Base-by-base conservation (phyloP, 92 coral and sea anemone species). In the Parazoanthus swiftii region DNA sequence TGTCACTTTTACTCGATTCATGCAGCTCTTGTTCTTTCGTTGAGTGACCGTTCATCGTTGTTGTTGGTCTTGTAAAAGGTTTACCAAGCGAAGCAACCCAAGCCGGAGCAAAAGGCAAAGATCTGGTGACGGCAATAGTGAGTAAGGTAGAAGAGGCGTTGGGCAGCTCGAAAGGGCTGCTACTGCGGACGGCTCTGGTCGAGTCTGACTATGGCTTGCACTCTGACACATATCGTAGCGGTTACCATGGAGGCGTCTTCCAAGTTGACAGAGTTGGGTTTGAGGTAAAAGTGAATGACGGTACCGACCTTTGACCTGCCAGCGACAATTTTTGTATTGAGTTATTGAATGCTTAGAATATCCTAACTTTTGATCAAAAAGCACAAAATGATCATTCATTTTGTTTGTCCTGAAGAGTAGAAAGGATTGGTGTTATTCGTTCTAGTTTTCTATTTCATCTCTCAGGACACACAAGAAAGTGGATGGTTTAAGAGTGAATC, bases 241-340 rank as follows among this genome's bases (percentile, higher is more conserved):
- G 90, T 10, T 86, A 90, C 65, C 82, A 90, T 33, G 92, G 92
- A 56, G 92, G 92, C 11, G 77, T 90, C 3, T 86, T 84, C 86
- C 92, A 90, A 86, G 88, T 90, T 0, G 90, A 90, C 23, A 20
- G 33, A 81, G 46, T 25, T 65, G 90, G 59, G 43, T 76, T 76
- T 76, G 16, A 76, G 80, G 80, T 76, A 76, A 76, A 36, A 8
- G 42, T 72, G 76, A 8, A 72, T 26, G 11, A 26, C 39, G 76
- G 25, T 18, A n/a, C n/a, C 3, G 14, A 2, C 42, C 42, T 39
- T 39, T 39, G 0, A 39, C 4, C 42, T 39, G 42, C 42, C 42
- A 39, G 42, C 42, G 42, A 39, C 42, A 4, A 1, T 2, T 39
- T 39, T 39, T 39, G 0, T 39, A 39, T 4, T 4, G 42, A 39